Conservation (phyloP, 2,888 invertebrate genomes). For the Lissocephala sabroskyi region DNA sequence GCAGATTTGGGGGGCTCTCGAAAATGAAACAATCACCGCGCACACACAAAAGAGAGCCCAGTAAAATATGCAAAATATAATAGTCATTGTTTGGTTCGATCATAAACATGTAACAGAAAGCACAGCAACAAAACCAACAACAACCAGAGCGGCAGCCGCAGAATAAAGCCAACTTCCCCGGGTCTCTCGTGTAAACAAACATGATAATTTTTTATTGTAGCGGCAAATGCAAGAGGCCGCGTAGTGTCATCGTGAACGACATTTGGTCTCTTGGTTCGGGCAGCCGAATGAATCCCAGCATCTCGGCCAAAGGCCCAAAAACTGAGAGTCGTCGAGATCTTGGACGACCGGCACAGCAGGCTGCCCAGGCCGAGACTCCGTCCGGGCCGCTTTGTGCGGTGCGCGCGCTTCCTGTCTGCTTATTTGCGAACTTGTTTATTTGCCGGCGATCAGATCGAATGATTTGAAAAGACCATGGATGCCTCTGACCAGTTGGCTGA, state of each 20-base stretch:
- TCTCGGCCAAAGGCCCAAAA: neutral
- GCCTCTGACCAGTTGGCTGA: neutral
- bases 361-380: too few relatives aligned
- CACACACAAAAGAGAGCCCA: neutral
- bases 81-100: constrained; percentile 5
- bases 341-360: constrained; percentile 50
- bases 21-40: neutral
- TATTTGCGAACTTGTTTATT: constrained; percentile 8
- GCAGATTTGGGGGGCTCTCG: too few relatives aligned
- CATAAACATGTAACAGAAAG: constrained; percentile 5
- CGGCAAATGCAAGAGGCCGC: constrained; percentile 14
- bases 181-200: constrained; percentile 59
- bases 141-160: neutral
- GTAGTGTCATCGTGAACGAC: constrained; percentile 7
- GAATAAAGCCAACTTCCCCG: constrained; percentile 32
- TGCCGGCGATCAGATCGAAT: constrained; percentile 9
- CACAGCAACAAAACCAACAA: neutral
- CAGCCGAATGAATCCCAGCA: too few relatives aligned
- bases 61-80: constrained; percentile 1
- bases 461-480: constrained; percentile 1
- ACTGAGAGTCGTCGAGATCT: constrained; percentile 12
- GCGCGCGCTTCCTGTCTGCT: constrained; percentile 5
- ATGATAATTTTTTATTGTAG: constrained; percentile 45
- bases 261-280: constrained; percentile 1
- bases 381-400: neutral